Evolutionary conservation across 1,140 invertebrate genomes (phyloP).

Genomic region (Lordiphosa stackelbergi): DNA sequence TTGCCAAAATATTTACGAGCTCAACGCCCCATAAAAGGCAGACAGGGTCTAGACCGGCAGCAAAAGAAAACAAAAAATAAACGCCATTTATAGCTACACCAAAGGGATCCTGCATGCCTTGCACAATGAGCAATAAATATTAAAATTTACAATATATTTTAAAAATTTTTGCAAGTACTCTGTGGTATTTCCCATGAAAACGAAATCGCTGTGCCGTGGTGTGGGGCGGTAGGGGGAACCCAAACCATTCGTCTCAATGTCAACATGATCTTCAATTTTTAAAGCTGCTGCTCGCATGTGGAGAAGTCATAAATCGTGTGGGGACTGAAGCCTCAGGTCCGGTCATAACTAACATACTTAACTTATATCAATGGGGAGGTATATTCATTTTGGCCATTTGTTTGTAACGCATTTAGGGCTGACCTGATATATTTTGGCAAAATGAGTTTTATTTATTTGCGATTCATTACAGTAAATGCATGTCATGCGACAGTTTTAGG

Average conservation of each 20-base stretch:
- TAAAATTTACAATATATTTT: conserved; percentile 48
- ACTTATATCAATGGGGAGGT: too few relatives aligned
- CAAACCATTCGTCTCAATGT: conserved; percentile 33
- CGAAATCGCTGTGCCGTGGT: conserved; percentile 24
- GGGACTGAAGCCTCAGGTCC: conserved; percentile 19
- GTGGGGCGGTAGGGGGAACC: conserved; percentile 1
- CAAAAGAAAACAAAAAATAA: too few relatives aligned
- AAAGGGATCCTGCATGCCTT: conserved; percentile 8
- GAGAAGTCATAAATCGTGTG: conserved; percentile 51
- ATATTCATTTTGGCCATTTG: too few relatives aligned
- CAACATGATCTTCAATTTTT: conserved; percentile 28
- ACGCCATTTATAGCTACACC: conserved; percentile 3
- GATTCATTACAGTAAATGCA: too few relatives aligned
- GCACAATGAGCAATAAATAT: conserved; percentile 65
- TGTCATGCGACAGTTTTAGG: too few relatives aligned
- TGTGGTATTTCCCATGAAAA: conserved; percentile 54
- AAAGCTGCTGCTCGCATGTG: conserved; percentile 41
- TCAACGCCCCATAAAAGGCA: conserved; percentile 52
- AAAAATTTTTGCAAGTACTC: conserved; percentile 24
- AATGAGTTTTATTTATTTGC: too few relatives aligned
- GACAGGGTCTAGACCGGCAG: conserved; percentile 26
- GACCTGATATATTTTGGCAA: too few relatives aligned
- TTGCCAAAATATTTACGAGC: conserved; percentile 74
- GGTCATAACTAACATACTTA: conserved; percentile 8
- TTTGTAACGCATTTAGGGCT: too few relatives aligned